These are phyloP conservation scores for Meandrusa payeni DNA, from an alignment of 2,888 invertebrate species.

Conservation along the genomic window DNA sequence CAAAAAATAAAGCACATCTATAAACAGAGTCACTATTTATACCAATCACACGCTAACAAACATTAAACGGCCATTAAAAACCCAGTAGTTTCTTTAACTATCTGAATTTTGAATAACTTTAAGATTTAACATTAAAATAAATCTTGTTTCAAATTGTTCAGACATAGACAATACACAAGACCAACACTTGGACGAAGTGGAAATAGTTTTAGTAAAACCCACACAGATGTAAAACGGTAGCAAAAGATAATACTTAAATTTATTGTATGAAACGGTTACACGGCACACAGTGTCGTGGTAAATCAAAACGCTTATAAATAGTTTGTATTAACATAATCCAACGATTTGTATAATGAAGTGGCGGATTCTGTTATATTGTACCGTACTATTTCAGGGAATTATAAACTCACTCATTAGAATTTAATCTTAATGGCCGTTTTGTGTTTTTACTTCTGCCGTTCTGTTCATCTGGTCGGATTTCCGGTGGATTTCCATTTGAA, in stretches of 20 bases:
- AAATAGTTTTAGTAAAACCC: slow-evolving; percentile 42
- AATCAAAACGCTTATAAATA: slow-evolving; percentile 74
- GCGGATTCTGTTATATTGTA: slow-evolving; percentile 62
- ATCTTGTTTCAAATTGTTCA: too few species aligned
- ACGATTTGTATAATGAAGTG: slow-evolving; percentile 74
- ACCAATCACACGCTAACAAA: too few species aligned
- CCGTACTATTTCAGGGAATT: slow-evolving; percentile 49
- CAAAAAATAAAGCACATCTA: too few species aligned
- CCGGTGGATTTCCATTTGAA: too few species aligned
- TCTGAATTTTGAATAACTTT: background rate
- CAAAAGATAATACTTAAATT: slow-evolving; percentile 67
- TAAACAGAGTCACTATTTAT: too few species aligned
- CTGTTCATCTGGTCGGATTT: too few species aligned
- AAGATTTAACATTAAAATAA: too few species aligned
- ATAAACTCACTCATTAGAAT: slow-evolving; percentile 39
- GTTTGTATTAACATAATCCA: slow-evolving; percentile 71
- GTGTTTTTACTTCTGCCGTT: slow-evolving; percentile 8
- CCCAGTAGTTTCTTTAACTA: too few species aligned
- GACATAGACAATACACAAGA: too few species aligned
- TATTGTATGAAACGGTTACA: slow-evolving; percentile 63
- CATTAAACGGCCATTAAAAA: too few species aligned
- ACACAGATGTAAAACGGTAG: slow-evolving; percentile 70
- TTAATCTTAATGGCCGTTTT: slow-evolving; percentile 49
- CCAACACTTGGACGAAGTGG: too few species aligned
- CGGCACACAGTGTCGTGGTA: slow-evolving; percentile 51